phyloP scores from a whole-genome alignment of 2,888 invertebrate genomes.

The Dexiosoma caninum region DNA sequence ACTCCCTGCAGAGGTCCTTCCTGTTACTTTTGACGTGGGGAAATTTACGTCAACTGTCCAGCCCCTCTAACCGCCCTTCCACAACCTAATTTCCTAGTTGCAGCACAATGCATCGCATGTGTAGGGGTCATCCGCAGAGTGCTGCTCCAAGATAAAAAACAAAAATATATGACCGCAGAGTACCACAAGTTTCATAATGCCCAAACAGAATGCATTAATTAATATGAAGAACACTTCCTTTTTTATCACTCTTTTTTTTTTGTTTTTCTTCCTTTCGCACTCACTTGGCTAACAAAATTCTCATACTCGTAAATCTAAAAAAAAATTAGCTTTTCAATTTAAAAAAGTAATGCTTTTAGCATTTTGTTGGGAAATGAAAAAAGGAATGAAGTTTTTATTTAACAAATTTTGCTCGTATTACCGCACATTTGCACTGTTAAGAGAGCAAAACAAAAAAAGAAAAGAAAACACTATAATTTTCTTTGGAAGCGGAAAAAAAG shows the following conservation, averaged over 20 bases:
- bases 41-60: too few species aligned
- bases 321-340: neutral
- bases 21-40: too few species aligned
- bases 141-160: too few species aligned
- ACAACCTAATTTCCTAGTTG: too few species aligned
- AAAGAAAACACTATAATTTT: constrained; percentile 24
- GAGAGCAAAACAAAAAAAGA: neutral
- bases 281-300: neutral
- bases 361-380: constrained; percentile 16
- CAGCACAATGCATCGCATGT: too few species aligned
- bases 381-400: neutral
- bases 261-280: neutral
- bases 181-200: neutral
- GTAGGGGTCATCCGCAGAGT: too few species aligned
- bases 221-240: neutral
- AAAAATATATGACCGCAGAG: neutral
- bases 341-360: constrained; percentile 27
- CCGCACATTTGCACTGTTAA: constrained; percentile 18
- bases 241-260: neutral
- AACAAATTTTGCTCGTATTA: constrained; percentile 19
- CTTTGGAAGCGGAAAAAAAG: too few species aligned
- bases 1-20: too few species aligned
- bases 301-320: constrained; percentile 30
- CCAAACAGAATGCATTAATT: neutral
- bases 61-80: too few species aligned